phyloP scores from a whole-genome alignment of 1,140 invertebrate species.

The Cotesia typhae region DNA sequence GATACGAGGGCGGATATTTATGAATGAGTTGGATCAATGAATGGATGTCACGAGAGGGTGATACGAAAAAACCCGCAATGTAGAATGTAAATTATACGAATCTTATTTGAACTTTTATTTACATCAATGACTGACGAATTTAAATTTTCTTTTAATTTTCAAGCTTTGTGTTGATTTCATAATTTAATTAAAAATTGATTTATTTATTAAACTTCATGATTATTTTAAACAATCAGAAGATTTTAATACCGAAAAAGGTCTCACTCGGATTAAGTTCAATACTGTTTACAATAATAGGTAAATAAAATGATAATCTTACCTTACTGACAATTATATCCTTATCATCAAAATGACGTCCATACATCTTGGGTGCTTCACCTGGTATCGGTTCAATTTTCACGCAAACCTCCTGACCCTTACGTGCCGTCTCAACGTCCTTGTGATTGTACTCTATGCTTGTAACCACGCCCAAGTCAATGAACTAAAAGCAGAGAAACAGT shows the following conservation, averaged over 20 bases:
- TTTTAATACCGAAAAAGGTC: constrained; percentile 9
- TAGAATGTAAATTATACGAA: constrained; percentile 8
- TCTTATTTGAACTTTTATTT: neutral
- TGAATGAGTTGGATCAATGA: constrained; percentile 35
- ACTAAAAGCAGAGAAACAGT: constrained; percentile 71
- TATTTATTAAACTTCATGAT: too few species aligned
- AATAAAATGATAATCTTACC: constrained; percentile 69
- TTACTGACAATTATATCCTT: constrained; percentile 95
- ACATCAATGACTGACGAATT: neutral
- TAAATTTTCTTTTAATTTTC: too few species aligned
- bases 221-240: constrained; percentile 20
- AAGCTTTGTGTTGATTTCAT: too few species aligned
- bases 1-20: constrained; percentile 28
- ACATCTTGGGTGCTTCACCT: constrained; percentile 97
- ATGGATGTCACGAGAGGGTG: constrained; percentile 16
- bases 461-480: constrained; percentile 93
- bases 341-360: constrained; percentile 96
- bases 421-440: constrained; percentile 89
- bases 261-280: too few species aligned
- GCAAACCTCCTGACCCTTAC: constrained; percentile 97
- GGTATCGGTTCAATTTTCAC: constrained; percentile 97
- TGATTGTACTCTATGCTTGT: constrained; percentile 93
- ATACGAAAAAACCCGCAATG: neutral
- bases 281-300: neutral
- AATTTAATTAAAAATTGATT: too few species aligned